A percentile compares a stretch with the other conserved stretches of the same genome.
Conservation (phyloP, 2,888 invertebrate species). For the Zaprionus lineosus region DNA sequence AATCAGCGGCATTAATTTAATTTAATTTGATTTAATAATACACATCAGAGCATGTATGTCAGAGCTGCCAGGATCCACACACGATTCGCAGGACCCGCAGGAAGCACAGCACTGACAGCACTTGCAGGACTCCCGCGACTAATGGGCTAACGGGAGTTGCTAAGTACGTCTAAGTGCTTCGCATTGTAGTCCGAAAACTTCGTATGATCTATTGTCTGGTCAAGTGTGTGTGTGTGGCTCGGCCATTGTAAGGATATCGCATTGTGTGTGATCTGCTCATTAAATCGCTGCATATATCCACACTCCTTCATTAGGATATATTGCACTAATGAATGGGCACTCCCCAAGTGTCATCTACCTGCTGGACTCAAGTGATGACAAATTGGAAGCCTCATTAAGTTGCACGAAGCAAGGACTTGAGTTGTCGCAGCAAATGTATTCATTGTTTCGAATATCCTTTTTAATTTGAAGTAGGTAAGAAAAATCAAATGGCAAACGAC, state of each 20-base stretch:
- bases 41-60: conserved; percentile 20
- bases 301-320: conserved; percentile 45
- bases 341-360: too few species aligned
- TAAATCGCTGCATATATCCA: conserved; percentile 37
- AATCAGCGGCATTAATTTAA: conserved; percentile 75
- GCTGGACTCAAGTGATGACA: not conserved
- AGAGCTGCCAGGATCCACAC: conserved; percentile 3
- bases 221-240: conserved; percentile 34
- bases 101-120: not conserved
- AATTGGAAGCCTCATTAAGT: not conserved
- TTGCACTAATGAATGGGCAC: conserved; percentile 8
- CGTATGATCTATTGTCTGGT: conserved; percentile 63
- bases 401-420: too few species aligned
- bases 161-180: conserved; percentile 73
- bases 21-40: conserved; percentile 75
- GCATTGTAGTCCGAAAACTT: conserved; percentile 33
- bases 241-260: conserved; percentile 22
- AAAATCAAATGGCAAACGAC: too few species aligned
- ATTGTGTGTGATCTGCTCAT: conserved; percentile 48
- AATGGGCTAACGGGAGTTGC: conserved; percentile 4
- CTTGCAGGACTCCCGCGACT: conserved; percentile 4
- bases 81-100: conserved; percentile 6
- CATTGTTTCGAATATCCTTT: too few species aligned
- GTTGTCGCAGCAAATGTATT: too few species aligned
- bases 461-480: too few species aligned